Evolutionary conservation across 2,797 vertebrate genomes (phyloP), one percentile per base, ranked within the genome.

Genomic region (Spheniscus humboldti): DNA sequence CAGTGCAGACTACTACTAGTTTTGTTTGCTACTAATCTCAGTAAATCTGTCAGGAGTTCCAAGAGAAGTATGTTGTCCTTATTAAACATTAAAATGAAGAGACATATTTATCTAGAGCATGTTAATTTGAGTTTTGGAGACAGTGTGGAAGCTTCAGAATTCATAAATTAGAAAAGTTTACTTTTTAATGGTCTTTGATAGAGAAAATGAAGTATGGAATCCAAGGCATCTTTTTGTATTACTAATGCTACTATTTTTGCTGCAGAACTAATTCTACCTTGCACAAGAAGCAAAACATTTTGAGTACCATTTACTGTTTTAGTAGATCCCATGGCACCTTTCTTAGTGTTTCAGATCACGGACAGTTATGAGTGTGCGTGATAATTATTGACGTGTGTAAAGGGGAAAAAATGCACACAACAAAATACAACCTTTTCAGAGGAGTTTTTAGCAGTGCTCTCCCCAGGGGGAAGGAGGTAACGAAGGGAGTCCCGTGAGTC

Each of bases 31-130:
- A 68, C 95, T 96, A 95, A 94, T 96, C 82, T 94, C 82, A 94
- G 79, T 94, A 91, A 92, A 96, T 94, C 87, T 96, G 97, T 96
- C 94, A 95, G 63, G 89, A 95, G 59, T 96, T 96, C 87, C 63
- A 88, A 79, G 55, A 94, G 66, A 95, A 94, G 27, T 90, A 69
- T 75, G 92, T 94, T 95, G 91, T 95, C 76, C 73, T 94, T 95
- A 96, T 94, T 97, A 97, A 97, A 96, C 85, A 91, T 97, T 97
- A 95, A 97, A 97, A 96, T 91, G 85, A 92, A 90, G 89, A 91
- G 82, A 71, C 57, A 3, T 90, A 89, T 94, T 96, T 97, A 97
- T 95, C 94, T 94, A 88, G 94, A 97, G 85, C 87, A 88, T 86
- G 48, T 88, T 95, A 91, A 94, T 94, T 95, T 96, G 85, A 67